A percentile compares a stretch with the other conserved stretches of the same genome.
These are phyloP conservation scores for Physella acuta DNA, from an alignment of 1,140 invertebrate genomes.

Conservation along the genomic window DNA sequence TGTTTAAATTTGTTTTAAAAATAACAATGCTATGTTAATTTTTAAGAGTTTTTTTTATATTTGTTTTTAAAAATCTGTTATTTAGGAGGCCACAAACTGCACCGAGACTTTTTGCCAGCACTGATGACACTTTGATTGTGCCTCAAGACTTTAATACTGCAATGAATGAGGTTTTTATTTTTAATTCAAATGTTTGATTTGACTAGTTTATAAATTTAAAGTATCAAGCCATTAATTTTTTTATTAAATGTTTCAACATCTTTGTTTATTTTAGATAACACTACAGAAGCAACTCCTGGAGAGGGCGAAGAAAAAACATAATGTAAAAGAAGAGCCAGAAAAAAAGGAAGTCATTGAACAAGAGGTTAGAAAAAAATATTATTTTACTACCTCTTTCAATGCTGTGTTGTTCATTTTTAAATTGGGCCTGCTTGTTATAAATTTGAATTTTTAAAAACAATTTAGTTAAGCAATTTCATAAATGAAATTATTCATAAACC, in stretches of 20 bases:
- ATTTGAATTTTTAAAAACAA: no score
- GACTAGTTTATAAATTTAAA: no score
- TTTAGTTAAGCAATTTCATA: no score
- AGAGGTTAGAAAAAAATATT: no score
- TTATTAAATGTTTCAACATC: constrained; percentile 1
- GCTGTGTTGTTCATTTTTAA: no score
- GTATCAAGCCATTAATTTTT: no score
- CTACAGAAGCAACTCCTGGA: constrained; percentile 29
- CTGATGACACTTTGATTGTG: constrained; percentile 48
- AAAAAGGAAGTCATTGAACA: constrained; percentile 14
- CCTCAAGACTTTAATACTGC: constrained; percentile 48
- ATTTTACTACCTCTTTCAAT: no score
- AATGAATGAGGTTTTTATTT: constrained; percentile 43
- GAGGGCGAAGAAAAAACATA: constrained; percentile 23
- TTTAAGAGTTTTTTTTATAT: not conserved
- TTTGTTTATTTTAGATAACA: constrained; percentile 19
- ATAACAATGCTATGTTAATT: no score
- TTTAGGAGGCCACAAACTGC: constrained; percentile 36
- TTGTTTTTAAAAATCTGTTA: not conserved
- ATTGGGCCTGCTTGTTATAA: no score
- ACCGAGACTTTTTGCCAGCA: constrained; percentile 31
- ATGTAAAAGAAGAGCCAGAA: constrained; percentile 17
- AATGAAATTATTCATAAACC: no score
- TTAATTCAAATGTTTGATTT: no score
- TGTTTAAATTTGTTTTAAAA: no score